These are phyloP conservation scores for Slavum lentiscoides DNA, from an alignment of 2,888 invertebrate species.

Conservation along the genomic window DNA sequence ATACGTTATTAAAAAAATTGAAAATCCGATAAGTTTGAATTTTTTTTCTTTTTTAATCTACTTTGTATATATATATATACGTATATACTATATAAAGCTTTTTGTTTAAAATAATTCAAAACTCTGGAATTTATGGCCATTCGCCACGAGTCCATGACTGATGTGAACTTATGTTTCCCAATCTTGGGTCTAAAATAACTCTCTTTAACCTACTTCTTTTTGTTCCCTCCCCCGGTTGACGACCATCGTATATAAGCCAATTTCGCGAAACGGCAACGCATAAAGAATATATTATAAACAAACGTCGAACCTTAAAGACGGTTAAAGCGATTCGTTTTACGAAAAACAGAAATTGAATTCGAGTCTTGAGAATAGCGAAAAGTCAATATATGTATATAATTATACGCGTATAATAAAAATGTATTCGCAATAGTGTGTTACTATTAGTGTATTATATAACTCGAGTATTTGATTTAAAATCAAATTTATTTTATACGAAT, in stretches of 20 bases:
- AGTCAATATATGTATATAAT: no score
- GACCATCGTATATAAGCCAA: constrained; percentile 1
- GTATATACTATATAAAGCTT: background rate
- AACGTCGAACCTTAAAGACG: background rate
- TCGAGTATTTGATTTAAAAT: no score
- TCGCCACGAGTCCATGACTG: constrained; percentile 41
- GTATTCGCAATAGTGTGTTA: no score
- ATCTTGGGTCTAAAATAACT: constrained; percentile 44
- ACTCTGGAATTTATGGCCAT: constrained; percentile 49
- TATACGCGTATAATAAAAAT: no score
- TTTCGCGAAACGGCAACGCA: background rate
- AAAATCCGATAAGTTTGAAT: no score
- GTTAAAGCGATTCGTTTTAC: background rate
- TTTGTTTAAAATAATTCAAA: constrained; percentile 27
- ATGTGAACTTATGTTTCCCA: constrained; percentile 37
- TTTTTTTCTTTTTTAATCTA: no score
- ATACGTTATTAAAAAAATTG: no score
- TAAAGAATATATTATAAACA: background rate
- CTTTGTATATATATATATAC: no score
- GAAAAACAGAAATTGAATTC: background rate
- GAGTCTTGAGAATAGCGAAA: no score
- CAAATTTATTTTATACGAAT: no score
- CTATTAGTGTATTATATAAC: no score
- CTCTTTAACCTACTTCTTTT: constrained; percentile 36
- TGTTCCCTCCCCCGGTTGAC: background rate